Evolutionary conservation across 2,888 invertebrate species (phyloP).

Genomic region (Lasius fuliginosus): DNA sequence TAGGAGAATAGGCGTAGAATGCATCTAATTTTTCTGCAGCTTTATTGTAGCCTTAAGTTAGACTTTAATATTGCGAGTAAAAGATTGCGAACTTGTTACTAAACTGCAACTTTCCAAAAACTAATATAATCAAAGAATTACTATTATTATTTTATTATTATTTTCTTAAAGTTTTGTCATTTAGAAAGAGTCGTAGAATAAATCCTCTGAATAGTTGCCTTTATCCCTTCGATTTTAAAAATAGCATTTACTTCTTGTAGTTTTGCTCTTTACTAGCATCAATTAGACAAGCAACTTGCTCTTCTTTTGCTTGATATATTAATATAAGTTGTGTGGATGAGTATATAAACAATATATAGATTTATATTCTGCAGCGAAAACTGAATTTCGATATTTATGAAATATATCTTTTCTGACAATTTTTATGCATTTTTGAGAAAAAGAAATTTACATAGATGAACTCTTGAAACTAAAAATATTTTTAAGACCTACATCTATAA

Average conservation of each 20-base stretch:
- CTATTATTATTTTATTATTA: not conserved
- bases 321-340: not conserved
- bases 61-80: not conserved
- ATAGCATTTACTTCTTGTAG: conserved; percentile 9
- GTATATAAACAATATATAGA: not conserved
- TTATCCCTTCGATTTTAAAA: not conserved
- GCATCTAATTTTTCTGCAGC: not conserved
- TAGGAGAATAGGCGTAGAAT: not conserved
- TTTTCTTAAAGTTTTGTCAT: not conserved
- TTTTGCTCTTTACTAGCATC: not conserved
- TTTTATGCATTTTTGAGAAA: not conserved
- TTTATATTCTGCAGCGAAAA: not conserved
- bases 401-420: not conserved
- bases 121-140: not conserved
- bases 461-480: not conserved
- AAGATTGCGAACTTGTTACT: not conserved
- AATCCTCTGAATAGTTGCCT: not conserved
- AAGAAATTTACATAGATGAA: not conserved
- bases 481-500: not conserved
- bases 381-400: not conserved
- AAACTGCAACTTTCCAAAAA: conserved; percentile 2
- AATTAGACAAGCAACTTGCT: not conserved
- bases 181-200: not conserved
- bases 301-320: not conserved
- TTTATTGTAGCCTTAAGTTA: conserved; percentile 15